phyloP scores from a whole-genome alignment of 2,888 invertebrate genomes.

The Pristionchus mayeri region DNA sequence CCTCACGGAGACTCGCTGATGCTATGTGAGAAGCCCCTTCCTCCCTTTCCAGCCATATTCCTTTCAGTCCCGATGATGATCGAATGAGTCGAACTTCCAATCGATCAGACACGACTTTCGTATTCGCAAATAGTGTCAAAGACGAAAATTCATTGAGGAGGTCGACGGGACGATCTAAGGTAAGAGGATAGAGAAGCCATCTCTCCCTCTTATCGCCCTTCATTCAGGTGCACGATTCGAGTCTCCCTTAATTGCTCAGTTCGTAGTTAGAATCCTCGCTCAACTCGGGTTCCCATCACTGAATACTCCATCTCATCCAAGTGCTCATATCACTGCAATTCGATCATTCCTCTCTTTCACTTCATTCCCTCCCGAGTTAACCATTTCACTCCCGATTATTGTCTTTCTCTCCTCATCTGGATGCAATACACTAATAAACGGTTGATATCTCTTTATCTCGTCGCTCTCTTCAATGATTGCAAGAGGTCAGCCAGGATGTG shows the following conservation, averaged over 20 bases:
- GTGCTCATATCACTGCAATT: slow-evolving; percentile 23
- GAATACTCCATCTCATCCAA: slow-evolving; percentile 1
- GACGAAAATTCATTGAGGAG: slow-evolving; percentile 27
- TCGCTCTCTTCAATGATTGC: background rate
- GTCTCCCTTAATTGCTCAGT: background rate
- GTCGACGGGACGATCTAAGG: slow-evolving; percentile 4
- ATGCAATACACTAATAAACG: slow-evolving; percentile 25
- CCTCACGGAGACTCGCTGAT: slow-evolving; percentile 25
- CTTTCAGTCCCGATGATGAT: slow-evolving; percentile 17
- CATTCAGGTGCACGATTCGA: slow-evolving; percentile 32
- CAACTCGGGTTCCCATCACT: slow-evolving; percentile 32
- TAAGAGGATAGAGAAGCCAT: background rate
- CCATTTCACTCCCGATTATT: slow-evolving; percentile 24
- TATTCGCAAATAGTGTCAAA: slow-evolving; percentile 41
- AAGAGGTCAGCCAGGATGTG: background rate
- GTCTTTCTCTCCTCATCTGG: background rate
- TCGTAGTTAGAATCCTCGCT: background rate
- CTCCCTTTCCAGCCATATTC: background rate
- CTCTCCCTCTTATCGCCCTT: background rate
- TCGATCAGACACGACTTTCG: slow-evolving; percentile 41
- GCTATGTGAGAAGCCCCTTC: background rate
- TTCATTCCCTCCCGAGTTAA: slow-evolving; percentile 13
- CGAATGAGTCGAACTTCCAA: slow-evolving; percentile 37
- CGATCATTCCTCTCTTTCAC: slow-evolving; percentile 34
- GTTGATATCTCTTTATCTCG: slow-evolving; percentile 13